phyloP scores from a whole-genome alignment of 2,888 invertebrate genomes.

The Hipparchia sbordonii region DNA sequence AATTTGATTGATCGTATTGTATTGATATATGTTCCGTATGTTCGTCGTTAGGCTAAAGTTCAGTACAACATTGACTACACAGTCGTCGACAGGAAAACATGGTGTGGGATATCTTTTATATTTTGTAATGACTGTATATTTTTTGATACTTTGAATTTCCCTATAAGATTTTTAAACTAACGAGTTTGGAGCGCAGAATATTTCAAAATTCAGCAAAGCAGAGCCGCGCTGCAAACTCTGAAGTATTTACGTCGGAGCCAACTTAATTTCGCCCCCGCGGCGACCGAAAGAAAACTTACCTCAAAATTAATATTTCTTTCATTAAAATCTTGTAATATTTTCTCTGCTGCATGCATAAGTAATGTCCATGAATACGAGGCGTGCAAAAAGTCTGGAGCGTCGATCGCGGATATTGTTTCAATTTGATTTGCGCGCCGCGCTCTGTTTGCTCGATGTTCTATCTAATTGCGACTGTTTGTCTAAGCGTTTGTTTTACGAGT shows the following conservation, averaged over 20 bases:
- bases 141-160: background rate
- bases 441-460: constrained; percentile 41
- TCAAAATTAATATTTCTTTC: constrained; percentile 84
- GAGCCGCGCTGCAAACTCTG: constrained; percentile 37
- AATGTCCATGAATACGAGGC: constrained; percentile 80
- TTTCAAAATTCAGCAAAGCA: constrained; percentile 49
- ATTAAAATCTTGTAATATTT: constrained; percentile 84
- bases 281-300: constrained; percentile 78
- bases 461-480: constrained; percentile 50
- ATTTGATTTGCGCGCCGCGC: constrained; percentile 39
- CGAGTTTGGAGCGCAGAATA: constrained; percentile 28
- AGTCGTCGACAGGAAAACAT: background rate
- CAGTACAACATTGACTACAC: too few species aligned
- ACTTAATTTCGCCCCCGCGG: constrained; percentile 70
- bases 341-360: constrained; percentile 84
- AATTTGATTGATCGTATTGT: too few species aligned
- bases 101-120: background rate
- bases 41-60: too few species aligned
- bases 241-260: constrained; percentile 51
- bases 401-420: constrained; percentile 41
- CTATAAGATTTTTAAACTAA: constrained; percentile 14
- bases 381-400: constrained; percentile 60
- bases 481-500: constrained; percentile 45
- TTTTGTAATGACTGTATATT: background rate
- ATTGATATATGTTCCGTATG: too few species aligned